phyloP scores from a whole-genome alignment of 2,797 vertebrate species.

The Melanotaenia trifasciata region DNA sequence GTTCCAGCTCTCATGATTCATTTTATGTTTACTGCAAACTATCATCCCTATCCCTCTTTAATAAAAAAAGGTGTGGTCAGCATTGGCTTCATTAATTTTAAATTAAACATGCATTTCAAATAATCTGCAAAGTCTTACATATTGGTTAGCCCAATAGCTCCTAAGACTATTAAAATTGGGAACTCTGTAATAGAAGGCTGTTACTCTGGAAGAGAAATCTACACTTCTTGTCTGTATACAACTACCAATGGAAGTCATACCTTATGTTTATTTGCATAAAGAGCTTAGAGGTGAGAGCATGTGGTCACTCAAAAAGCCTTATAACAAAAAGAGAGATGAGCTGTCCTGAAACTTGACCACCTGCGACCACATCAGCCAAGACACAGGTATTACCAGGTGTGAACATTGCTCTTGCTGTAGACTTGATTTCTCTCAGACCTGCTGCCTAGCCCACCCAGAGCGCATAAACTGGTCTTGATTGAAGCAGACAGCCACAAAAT shows the following conservation, averaged over 20 bases:
- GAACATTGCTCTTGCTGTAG: conserved; percentile 6
- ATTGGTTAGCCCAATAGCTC: neutral
- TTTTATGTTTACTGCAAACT: neutral
- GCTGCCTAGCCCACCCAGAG: conserved; percentile 46
- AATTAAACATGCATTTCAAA: too few relatives aligned
- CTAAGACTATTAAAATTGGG: neutral
- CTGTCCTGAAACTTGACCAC: neutral
- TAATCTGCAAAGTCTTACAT: neutral
- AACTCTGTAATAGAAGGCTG: neutral
- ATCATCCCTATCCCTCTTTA: conserved; percentile 12
- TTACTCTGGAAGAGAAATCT: neutral
- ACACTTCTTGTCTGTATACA: neutral
- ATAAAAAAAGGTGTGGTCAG: conserved; percentile 3
- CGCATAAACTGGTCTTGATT: conserved; percentile 71
- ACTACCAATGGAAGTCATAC: neutral
- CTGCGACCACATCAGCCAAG: neutral
- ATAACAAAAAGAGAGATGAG: neutral
- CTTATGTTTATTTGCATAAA: neutral
- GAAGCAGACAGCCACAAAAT: conserved; percentile 79
- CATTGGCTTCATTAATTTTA: neutral
- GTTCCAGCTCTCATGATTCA: conserved; percentile 6
- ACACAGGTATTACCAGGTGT: conserved; percentile 16
- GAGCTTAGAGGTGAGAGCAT: neutral
- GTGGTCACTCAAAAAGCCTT: neutral
- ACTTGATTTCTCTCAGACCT: conserved; percentile 19